Percentiles rank a stretch among this genome's conserved stretches.
phyloP scores from a whole-genome alignment of 2,113 vertebrate genomes.

The Sinocyclocheilus anshuiensis region DNA sequence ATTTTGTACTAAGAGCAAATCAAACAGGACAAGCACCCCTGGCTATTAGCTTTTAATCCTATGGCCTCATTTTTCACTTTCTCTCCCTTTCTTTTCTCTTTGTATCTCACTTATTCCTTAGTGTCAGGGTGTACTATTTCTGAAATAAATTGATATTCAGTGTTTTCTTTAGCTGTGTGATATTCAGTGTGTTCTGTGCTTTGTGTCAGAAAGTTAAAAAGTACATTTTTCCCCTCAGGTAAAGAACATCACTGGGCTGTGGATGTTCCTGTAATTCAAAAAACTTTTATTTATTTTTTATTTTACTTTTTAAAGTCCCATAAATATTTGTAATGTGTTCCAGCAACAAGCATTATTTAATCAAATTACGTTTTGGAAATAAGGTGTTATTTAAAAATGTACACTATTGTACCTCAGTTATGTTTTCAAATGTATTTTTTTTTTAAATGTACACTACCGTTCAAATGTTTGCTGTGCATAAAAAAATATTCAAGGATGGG shows the following conservation, averaged over 20 bases:
- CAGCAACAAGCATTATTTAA: not conserved
- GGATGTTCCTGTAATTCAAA: not conserved
- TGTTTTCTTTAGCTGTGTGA: not conserved
- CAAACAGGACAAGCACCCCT: conserved; percentile 56
- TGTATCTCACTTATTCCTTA: not conserved
- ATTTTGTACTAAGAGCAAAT: conserved; percentile 41
- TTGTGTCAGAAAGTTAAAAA: not conserved
- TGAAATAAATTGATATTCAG: not conserved
- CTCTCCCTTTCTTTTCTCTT: not conserved
- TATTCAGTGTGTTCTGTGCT: not conserved
- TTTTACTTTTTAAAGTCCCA: not conserved
- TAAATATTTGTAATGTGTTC: not conserved
- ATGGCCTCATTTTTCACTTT: conserved; percentile 59
- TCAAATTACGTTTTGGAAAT: not conserved
- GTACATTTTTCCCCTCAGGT: not conserved
- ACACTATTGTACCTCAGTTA: not conserved
- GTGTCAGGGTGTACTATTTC: conserved; percentile 8
- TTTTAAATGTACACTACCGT: not conserved
- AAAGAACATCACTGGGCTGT: conserved; percentile 1
- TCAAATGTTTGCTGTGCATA: not conserved
- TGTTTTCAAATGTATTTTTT: not conserved
- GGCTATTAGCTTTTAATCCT: conserved; percentile 72
- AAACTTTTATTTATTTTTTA: too few relatives aligned
- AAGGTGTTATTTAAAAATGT: not conserved
- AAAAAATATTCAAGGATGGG: not conserved